Evolutionary conservation across 2,888 invertebrate genomes (phyloP).

Genomic region (Dasypolia templi): DNA sequence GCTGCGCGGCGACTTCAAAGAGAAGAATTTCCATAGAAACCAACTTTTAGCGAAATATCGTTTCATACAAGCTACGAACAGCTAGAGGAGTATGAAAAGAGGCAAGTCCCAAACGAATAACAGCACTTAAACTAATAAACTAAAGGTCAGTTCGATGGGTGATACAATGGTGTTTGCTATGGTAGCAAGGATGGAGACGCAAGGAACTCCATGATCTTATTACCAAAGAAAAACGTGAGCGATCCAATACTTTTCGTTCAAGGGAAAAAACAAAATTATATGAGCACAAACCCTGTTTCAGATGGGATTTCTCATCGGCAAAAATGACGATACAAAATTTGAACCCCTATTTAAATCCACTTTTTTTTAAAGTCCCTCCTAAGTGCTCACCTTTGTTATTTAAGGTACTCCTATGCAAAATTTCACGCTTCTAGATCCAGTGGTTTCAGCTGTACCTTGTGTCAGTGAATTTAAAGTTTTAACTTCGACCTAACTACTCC

Average conservation of each 20-base stretch:
- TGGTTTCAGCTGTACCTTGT: no score
- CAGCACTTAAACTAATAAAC: constrained; percentile 37
- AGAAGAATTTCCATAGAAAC: not conserved
- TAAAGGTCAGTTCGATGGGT: constrained; percentile 19
- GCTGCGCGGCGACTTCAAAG: no score
- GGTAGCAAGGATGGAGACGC: constrained; percentile 32
- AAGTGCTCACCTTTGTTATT: no score
- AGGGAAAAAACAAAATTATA: not conserved
- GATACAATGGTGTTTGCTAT: constrained; percentile 27
- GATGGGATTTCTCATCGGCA: not conserved
- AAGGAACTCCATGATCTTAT: constrained; percentile 16
- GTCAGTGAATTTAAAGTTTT: no score
- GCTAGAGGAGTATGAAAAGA: not conserved
- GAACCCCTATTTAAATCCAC: not conserved
- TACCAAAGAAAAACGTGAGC: constrained; percentile 33
- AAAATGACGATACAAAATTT: not conserved
- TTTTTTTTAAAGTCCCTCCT: no score
- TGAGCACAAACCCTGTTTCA: not conserved
- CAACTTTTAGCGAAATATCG: not conserved
- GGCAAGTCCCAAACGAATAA: not conserved
- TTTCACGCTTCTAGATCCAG: not conserved
- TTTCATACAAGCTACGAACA: not conserved
- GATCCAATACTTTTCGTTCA: not conserved
- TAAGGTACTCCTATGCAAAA: not conserved
- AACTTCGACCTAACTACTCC: no score